Base-by-base conservation (phyloP, 2,797 vertebrate genomes). In the Hapalemur alaotrensis region DNA sequence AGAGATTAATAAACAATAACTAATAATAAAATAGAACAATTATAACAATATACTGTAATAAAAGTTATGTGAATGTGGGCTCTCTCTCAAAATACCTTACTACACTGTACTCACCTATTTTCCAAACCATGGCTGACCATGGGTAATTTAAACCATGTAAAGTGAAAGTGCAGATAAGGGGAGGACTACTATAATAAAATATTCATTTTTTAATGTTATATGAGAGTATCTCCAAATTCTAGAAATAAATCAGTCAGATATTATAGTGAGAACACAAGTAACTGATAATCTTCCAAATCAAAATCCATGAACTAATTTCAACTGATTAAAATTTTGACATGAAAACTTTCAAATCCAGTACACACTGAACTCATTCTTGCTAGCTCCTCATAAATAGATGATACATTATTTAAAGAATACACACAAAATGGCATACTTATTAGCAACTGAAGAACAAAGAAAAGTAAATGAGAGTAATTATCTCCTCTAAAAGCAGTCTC, bases 401-500 rank as follows among this genome's bases (percentile, higher is more conserved):
- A 88, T 52, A 65, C 76, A 63, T 73, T 81, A 95, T 67, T 91
- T 88, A 93, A 95, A 75, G 79, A 91, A 59, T 11, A 95, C 28
- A 69, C 4, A 57, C 54, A 79, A 89, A 59, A 72, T 41, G 17
- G 10, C 59, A 65, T 73, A 96, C 32, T 73, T 57, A 48, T 75
- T 78, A 61, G 50, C 17, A 28, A 65, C 38, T 48, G 32, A 94
- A 79, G 32, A 91, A 89, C 18, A 85, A 79, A 73, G 85, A 67
- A 89, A 87, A 43, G 28, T 78, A 90, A 94, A 78, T 82, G 7
- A n/a, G 48, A 95, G 30, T 75, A 86, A 95, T 80, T 38, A 41
- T 48, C 23, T 86, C 72, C 72, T 89, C 61, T 13, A 72, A 90
- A 95, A 91, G n/a, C 35, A 2, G 38, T 82, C 18, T 73, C 38